Base-by-base conservation (phyloP, 2,113 vertebrate species). In the Xiphophorus maculatus region DNA sequence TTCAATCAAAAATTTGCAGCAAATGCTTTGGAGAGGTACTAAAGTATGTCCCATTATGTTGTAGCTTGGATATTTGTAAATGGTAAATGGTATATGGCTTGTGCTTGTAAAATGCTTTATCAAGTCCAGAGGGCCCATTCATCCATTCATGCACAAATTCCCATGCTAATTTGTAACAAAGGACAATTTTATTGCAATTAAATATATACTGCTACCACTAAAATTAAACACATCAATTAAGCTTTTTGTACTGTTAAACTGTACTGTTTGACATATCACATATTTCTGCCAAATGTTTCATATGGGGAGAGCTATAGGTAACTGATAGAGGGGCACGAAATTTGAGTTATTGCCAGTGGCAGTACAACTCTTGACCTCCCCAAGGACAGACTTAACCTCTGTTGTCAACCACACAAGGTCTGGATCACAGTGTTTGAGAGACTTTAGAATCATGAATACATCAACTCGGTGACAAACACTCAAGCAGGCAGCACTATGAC, bases 381-480 rank as follows among this genome's bases (percentile, higher is more conserved):
- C 28, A 84, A 66, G 62, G 40, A 71, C 80, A 79, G 82, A 73
- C 86, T 89, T 90, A 89, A 91, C 90, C 91, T 82, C 48, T 19
- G 37, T 67, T 76, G 82, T 88, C 88, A 92, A 92, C 90, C 81
- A 90, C 91, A 94, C 84, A 89, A 85, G 84, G 82, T 70, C 81
- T 61, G 64, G 84, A 90, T 91, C 85, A 85, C 69, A 77, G 90
- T 32, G 35, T 84, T 88, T 86, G 66, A 81, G 73, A 77, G 71
- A 73, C 89, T 90, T 80, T 85, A 61, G 84, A 88, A 76, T 87
- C 85, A 88, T 81, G 82, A 82, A 87, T 27, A 66, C 66, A 81
- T 74, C 84, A 76, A 79, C 73, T 76, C 40, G 74, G 77, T 82
- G 89, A 82, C 79, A 82, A 63, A 85, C 87, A 85, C 84, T 71